A percentile compares a stretch with the other conserved stretches of the same genome.
phyloP scores from a whole-genome alignment of 2,888 invertebrate genomes.

The Ectemnius continuus region DNA sequence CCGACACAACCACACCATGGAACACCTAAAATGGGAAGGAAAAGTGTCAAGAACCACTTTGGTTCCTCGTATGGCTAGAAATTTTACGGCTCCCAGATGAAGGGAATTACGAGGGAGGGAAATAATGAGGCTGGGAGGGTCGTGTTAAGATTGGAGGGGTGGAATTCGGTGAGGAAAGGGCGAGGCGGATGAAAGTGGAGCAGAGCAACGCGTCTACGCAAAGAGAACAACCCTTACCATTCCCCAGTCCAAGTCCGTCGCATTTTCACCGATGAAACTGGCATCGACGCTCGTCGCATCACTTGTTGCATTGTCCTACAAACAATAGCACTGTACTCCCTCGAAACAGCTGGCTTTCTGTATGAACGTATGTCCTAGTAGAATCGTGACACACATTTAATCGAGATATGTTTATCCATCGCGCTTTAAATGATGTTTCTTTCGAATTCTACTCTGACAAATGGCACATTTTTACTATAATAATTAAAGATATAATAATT shows the following conservation, averaged over 20 bases:
- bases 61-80: background rate
- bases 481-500: too few relatives aligned
- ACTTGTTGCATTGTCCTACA: conserved; percentile 69
- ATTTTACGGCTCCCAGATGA: background rate
- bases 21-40: conserved; percentile 69
- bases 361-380: conserved; percentile 12
- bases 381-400: conserved; percentile 2
- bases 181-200: conserved; percentile 40
- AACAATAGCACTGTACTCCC: conserved; percentile 50
- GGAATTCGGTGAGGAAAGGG: background rate
- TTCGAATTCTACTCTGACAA: background rate
- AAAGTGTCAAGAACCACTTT: background rate
- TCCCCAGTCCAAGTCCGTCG: conserved; percentile 70
- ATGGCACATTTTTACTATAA: background rate
- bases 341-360: conserved; percentile 48
- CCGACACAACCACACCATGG: conserved; percentile 74
- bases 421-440: background rate
- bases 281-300: conserved; percentile 52
- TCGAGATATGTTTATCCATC: conserved; percentile 34
- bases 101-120: too few relatives aligned
- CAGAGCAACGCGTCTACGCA: conserved; percentile 6
- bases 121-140: background rate
- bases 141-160: background rate
- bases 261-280: conserved; percentile 53
- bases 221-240: conserved; percentile 66